Conservation (phyloP, 2,888 invertebrate species). For the Scrobipalpa atriplicella region DNA sequence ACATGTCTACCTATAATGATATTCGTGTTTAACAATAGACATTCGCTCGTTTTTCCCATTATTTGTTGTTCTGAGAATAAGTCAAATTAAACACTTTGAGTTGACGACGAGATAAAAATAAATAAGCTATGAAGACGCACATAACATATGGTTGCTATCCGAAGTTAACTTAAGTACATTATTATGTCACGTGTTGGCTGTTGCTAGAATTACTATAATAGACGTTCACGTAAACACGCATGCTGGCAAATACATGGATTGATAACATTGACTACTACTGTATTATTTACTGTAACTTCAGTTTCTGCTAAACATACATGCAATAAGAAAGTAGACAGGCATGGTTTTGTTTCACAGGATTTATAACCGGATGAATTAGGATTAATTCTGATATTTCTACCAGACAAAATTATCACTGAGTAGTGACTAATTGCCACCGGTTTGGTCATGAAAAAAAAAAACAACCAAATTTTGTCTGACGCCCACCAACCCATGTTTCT, state of each 20-base stretch:
- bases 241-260: background rate
- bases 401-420: background rate
- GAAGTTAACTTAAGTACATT: background rate
- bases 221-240: background rate
- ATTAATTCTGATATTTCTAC: background rate
- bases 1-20: conserved; percentile 26
- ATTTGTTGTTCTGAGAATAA: conserved; percentile 19
- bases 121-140: background rate
- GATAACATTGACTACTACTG: background rate
- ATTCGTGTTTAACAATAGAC: conserved; percentile 28
- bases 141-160: conserved; percentile 18
- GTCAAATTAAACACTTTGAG: background rate
- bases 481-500: conserved; percentile 5
- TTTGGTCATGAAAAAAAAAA: background rate
- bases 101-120: conserved; percentile 14
- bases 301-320: background rate
- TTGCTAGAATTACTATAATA: background rate
- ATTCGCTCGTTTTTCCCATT: conserved; percentile 17
- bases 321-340: too few relatives aligned
- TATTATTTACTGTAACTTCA: background rate
- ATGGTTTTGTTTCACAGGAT: too few relatives aligned
- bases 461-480: background rate
- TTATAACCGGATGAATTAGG: too few relatives aligned
- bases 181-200: background rate
- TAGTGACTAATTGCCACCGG: background rate